Conservation (phyloP, 2,888 invertebrate genomes). For the Melanchra persicariae region DNA sequence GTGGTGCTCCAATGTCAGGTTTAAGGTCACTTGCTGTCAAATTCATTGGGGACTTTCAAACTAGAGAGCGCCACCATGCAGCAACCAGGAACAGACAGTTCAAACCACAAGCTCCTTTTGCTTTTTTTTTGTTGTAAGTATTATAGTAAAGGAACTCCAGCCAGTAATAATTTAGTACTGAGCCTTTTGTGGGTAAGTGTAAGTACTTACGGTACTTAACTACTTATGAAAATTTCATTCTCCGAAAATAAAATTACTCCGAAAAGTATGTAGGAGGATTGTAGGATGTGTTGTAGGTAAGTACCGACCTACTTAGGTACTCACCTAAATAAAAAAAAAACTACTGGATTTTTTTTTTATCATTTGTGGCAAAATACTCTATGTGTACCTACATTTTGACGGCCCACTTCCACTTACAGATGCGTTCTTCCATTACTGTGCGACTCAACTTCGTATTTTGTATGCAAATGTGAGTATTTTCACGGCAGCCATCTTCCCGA, state of each 20-base stretch:
- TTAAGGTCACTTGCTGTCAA: neutral
- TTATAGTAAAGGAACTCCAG: too few species aligned
- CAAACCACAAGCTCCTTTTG: too few species aligned
- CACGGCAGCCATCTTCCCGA: slow-evolving; percentile 65
- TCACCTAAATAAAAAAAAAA: neutral
- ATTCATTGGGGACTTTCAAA: neutral
- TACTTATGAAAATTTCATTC: too few species aligned
- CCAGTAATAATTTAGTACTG: too few species aligned
- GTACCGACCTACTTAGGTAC: neutral
- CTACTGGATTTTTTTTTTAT: neutral
- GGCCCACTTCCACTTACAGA: slow-evolving; percentile 30
- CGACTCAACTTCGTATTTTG: slow-evolving; percentile 65
- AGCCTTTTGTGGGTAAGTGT: too few species aligned
- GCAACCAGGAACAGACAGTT: too few species aligned
- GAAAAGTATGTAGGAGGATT: too few species aligned
- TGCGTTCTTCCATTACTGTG: slow-evolving; percentile 51
- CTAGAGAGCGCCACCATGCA: slow-evolving; percentile 34
- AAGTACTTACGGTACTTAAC: too few species aligned
- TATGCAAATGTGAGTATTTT: slow-evolving; percentile 72
- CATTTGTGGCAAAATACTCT: slow-evolving; percentile 28
- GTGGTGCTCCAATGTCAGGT: neutral
- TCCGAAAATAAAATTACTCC: too few species aligned
- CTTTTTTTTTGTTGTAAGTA: too few species aligned
- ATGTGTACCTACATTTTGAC: slow-evolving; percentile 28
- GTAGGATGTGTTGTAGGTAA: too few species aligned